Base-by-base conservation (phyloP, 2,113 vertebrate species). In the Amia ocellicauda region DNA sequence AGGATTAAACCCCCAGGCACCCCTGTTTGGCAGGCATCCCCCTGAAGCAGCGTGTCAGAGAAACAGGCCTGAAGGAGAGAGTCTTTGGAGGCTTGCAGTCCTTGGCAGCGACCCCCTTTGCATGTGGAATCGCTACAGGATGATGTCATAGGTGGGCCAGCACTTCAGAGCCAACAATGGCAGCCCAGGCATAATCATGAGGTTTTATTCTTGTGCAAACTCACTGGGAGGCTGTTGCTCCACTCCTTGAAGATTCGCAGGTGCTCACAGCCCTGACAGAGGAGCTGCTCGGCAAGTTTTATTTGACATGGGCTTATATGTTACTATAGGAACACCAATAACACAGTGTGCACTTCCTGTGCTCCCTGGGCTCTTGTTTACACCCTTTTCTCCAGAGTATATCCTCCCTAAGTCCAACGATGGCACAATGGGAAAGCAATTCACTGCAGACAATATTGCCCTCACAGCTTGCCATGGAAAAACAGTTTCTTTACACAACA, bases 281-380 rank as follows among this genome's bases (percentile, higher is more conserved):
- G 43, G 10, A 17, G 43, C 43, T 47, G 43, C 16, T 47, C 14
- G n/a, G n/a, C n/a, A 47, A n/a, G 13, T 8, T 47, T 16, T 13
- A 14, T 3, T 17, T 47, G 7, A n/a, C 43, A n/a, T 3, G 10
- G 14, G 43, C n/a, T 49, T 58, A 49, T 54, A 16, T 62, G 74
- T 73, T 71, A 70, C 64, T 68, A 76, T 74, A 66, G 72, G 51
- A 69, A 77, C 77, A 67, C n/a, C n/a, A n/a, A 62, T 36, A 68
- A 67, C 41, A 68, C 72, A 74, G 60, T 69, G 59, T 41, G 41
- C 36, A 69, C 70, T 65, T 63, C 49, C 54, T 65, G 52, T 47
- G n/a, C 43, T 8, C 51, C 7, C 19, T 22, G 20, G 27, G 41
- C 51, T 11, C 63, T 69, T 42, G 47, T 56, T 52, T 36, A 16